Conservation (phyloP, 2,113 vertebrate species). For the Coturnix japonica region DNA sequence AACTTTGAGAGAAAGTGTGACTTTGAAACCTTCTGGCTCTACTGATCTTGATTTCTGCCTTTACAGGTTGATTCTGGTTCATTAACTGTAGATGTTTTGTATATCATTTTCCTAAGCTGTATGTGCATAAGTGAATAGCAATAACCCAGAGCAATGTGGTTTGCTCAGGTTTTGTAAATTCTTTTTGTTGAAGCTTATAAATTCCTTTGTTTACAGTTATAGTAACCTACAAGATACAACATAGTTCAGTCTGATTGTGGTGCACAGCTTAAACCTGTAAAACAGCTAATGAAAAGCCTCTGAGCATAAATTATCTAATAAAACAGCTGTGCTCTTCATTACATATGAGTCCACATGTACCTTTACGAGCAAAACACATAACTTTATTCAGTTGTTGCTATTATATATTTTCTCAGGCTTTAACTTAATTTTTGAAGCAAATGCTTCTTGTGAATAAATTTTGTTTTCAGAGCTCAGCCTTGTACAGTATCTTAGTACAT, state of each 20-base stretch:
- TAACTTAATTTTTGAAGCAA: not conserved
- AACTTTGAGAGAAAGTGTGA: not conserved
- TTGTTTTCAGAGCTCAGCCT: not conserved
- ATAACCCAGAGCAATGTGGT: not conserved
- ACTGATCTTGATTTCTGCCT: not conserved
- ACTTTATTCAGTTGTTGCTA: not conserved
- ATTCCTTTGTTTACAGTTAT: not conserved
- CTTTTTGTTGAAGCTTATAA: not conserved
- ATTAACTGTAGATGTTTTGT: not conserved
- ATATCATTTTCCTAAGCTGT: not conserved
- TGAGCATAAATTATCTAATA: not conserved
- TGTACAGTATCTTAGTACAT: not conserved
- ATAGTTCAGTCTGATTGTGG: not conserved
- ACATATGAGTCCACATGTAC: accelerated
- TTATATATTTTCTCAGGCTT: not conserved
- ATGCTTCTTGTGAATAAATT: not conserved
- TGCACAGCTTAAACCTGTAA: not conserved
- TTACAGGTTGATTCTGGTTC: not conserved
- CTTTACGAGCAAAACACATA: not conserved
- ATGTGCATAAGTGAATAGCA: not conserved
- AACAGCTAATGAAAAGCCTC: not conserved
- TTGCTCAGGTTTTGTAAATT: not conserved
- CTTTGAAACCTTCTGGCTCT: not conserved
- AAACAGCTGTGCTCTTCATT: not conserved
- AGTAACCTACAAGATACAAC: not conserved